phyloP scores from a whole-genome alignment of 2,888 invertebrate genomes.

The Drosophila suboccidentalis region DNA sequence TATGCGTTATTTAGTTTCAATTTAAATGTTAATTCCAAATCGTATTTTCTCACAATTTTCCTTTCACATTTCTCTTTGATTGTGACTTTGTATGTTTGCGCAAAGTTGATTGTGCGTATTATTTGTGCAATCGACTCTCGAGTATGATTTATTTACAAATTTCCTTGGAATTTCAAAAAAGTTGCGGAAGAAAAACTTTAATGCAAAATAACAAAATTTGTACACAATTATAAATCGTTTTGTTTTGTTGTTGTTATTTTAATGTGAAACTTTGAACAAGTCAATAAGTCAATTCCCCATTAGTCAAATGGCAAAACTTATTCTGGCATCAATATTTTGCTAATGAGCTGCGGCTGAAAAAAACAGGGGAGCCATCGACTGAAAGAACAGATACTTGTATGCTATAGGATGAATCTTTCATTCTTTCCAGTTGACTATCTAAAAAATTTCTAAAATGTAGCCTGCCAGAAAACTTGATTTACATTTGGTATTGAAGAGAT shows the following conservation, averaged over 20 bases:
- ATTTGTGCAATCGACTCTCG: slow-evolving; percentile 21
- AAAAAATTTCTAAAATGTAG: no score
- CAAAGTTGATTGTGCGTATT: slow-evolving; percentile 45
- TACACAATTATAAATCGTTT: no score
- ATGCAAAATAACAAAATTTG: background rate
- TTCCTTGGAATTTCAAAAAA: slow-evolving; percentile 17
- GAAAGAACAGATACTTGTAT: no score
- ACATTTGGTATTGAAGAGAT: no score
- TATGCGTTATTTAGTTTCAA: slow-evolving; percentile 47
- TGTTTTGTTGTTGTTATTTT: background rate
- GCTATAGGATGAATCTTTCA: no score
- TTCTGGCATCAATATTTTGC: slow-evolving; percentile 22
- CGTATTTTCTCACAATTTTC: slow-evolving; percentile 1
- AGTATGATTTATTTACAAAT: slow-evolving; percentile 6
- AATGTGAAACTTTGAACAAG: background rate
- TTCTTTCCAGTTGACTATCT: no score
- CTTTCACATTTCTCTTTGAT: slow-evolving; percentile 1
- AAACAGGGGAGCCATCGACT: background rate
- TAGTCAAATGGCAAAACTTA: slow-evolving; percentile 13
- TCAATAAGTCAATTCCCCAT: slow-evolving; percentile 2
- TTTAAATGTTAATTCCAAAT: slow-evolving; percentile 55
- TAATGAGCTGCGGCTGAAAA: background rate
- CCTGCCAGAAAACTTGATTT: no score
- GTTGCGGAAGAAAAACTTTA: slow-evolving; percentile 3
- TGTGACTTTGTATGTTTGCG: slow-evolving; percentile 13